phyloP scores from a whole-genome alignment of 2,113 vertebrate genomes.

The Struthio camelus region DNA sequence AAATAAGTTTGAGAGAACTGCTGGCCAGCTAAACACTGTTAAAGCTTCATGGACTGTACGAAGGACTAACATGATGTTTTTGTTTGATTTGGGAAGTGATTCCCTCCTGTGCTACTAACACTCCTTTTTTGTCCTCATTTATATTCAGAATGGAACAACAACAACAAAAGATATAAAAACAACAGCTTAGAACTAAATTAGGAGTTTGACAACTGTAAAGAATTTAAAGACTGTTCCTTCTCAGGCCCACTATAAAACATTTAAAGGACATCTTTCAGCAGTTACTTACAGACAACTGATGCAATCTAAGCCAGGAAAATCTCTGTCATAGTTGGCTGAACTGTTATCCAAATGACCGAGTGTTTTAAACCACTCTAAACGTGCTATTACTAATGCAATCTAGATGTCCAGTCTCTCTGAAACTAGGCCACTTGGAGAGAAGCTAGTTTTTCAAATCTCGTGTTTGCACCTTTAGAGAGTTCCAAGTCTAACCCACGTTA shows the following conservation, averaged over 20 bases:
- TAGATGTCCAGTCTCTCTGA: background rate
- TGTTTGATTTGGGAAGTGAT: background rate
- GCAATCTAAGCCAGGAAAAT: background rate
- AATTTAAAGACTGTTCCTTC: background rate
- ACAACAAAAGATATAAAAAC: background rate
- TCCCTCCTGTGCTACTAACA: background rate
- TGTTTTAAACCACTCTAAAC: background rate
- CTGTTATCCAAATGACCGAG: background rate
- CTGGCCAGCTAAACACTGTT: background rate
- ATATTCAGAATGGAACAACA: background rate
- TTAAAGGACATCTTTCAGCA: background rate
- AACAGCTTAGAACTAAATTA: background rate
- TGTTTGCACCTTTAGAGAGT: background rate
- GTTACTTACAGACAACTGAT: background rate
- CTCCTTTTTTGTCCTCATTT: background rate
- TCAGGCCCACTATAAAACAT: background rate
- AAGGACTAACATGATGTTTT: background rate
- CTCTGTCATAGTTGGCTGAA: background rate
- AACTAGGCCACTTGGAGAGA: background rate
- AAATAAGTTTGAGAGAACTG: background rate
- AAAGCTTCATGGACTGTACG: background rate
- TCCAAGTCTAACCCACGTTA: background rate
- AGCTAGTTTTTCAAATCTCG: background rate
- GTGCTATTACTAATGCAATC: background rate
- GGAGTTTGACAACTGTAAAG: background rate